These are phyloP conservation scores for Gnatocerus cornutus DNA, from an alignment of 2,888 invertebrate species.

Conservation along the genomic window DNA sequence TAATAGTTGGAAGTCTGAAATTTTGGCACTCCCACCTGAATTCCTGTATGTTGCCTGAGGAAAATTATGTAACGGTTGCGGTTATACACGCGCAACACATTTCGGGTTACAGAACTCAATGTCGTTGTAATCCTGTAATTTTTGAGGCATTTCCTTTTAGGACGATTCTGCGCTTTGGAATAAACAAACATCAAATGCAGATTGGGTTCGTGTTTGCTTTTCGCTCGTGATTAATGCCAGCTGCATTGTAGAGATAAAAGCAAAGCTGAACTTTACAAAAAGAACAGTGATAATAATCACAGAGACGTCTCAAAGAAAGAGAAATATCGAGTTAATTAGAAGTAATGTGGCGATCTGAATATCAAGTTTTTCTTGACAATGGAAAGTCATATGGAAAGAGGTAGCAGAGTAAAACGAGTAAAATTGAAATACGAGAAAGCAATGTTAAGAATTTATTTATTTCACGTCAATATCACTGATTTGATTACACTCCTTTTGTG, in stretches of 20 bases:
- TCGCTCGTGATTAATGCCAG: not conserved
- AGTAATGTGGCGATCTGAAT: not conserved
- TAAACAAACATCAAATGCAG: constrained; percentile 1
- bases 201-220: not conserved
- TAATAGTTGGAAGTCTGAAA: not conserved
- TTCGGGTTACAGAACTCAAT: not conserved
- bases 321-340: not conserved
- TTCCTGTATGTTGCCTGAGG: not conserved
- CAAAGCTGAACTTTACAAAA: not conserved
- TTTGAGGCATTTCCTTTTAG: not conserved
- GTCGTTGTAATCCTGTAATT: not conserved
- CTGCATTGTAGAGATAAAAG: not conserved
- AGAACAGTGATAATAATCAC: not conserved
- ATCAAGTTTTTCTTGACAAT: constrained; percentile 10
- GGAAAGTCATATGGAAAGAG: constrained; percentile 18
- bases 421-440: constrained; percentile 24
- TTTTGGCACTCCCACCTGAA: constrained; percentile 20
- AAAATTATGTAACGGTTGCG: constrained; percentile 2
- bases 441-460: constrained; percentile 23
- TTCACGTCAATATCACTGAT: not conserved
- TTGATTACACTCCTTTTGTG: constrained; percentile 7
- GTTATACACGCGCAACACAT: constrained; percentile 12
- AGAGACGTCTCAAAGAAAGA: not conserved
- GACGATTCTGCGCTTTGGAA: not conserved
- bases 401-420: constrained; percentile 16